Base-by-base conservation (phyloP, 2,888 invertebrate genomes). In the Heliconius charithonia region DNA sequence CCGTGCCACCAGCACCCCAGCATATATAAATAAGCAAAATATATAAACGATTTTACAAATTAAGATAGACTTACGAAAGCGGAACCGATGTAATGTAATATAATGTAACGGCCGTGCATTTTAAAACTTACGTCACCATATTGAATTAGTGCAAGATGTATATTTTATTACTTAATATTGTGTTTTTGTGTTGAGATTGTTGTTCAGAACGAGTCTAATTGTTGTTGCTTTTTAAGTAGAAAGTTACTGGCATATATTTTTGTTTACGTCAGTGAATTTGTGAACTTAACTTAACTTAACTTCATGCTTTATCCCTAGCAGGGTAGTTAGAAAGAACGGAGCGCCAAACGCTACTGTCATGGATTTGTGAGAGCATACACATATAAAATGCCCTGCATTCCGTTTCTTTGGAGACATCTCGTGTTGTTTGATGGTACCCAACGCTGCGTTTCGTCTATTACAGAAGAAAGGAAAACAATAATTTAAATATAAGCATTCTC, bases 11-110 rank as follows among this genome's bases (percentile, higher is more conserved):
- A 37, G 37, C 22, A 6, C 9, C 3, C 22, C 51, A 6, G 51
- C 19, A 51, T 1, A 41, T n/a, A n/a, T n/a, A n/a, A n/a, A n/a
- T 41, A 41, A 19, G 6, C 51, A 62, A 16, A 45, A 27, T 69
- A 56, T 41, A 72, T 76, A 70, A 51, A 51, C 19, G 19, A 51
- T 19, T 73, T 74, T 78, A 78, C 78, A 79, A 79, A 81, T 82
- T 76, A 75, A 72, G 79, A 77, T 72, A 79, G 77, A 82, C 72
- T 81, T 81, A 81, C 78, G 81, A 81, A 82, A 83, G 82, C 81
- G 81, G 79, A 81, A 82, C 80, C 37, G 75, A 32, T 78, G 65
- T 63, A 73, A 78, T 67, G 63, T 63, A 63, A 27, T 51, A 19
- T 22, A 22, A 51, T 51, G 51, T 62, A 62, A 62, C 7, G 62